Base-by-base conservation (phyloP, 2,113 vertebrate species). In the Nannospalax galili region DNA sequence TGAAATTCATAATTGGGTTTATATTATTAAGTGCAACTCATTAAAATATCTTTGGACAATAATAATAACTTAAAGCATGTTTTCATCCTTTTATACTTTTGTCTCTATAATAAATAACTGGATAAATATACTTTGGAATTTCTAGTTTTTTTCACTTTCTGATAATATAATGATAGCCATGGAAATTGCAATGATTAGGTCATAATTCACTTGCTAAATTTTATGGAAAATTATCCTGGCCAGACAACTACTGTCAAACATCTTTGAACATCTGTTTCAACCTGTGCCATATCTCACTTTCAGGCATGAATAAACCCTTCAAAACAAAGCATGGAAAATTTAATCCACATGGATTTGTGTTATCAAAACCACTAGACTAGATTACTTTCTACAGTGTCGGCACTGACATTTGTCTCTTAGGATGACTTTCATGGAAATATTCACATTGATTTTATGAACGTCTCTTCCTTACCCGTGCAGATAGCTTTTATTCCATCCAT, bases 311-410 rank as follows among this genome's bases (percentile, higher is more conserved):
- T 98, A 98, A 97, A 97, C 93, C 96, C 93, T 80, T 90, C 96
- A 97, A 98, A 98, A 98, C 95, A 98, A 97, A 98, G 97, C 97
- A 97, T 97, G 98, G 98, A 98, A 98, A 98, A 98, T 98, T 96
- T 98, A 98, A 98, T 98, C 96, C 97, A 92, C 93, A 87, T 93
- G 90, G 52, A 97, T 94, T 98, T 97, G 82, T 65, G 30, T 93
- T 98, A 98, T 98, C 98, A 98, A 97, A 98, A 97, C 96, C 97
- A 74, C 97, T 98, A 98, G 95, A 81, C 94, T 96, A 65, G 88
- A 79, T 98, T 98, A 92, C 97, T 98, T 98, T 98, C 97, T 97
- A 96, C 92, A 52, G 28, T 98, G 97, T 98, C 97, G 98, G 95
- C 97, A 97, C 88, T 80, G 77, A 94, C 84, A 87, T 96, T 98